Evolutionary conservation across 2,888 invertebrate species (phyloP).

Genomic region (Loripinus fragilis): DNA sequence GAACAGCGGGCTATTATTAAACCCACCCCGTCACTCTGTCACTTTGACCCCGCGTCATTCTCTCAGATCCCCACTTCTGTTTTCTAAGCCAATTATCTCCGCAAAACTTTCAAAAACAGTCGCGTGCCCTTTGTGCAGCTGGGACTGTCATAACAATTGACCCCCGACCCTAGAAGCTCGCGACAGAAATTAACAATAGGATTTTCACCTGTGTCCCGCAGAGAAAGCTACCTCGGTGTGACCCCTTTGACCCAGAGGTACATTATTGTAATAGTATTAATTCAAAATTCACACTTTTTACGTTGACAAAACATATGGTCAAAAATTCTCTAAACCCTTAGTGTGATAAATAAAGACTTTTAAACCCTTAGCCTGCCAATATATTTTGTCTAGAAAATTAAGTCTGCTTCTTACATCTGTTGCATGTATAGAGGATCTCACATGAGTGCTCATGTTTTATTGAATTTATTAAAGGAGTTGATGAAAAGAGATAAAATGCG

Average conservation of each 20-base stretch:
- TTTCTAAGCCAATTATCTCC: constrained; percentile 60
- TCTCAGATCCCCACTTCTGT: constrained; percentile 26
- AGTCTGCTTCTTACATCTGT: too few relatives aligned
- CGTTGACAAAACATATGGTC: constrained; percentile 6
- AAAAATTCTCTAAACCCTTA: background rate
- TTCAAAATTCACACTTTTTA: constrained; percentile 8
- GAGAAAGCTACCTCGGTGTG: background rate
- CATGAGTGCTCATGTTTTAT: too few relatives aligned
- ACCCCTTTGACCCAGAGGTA: constrained; percentile 6
- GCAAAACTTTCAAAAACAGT: constrained; percentile 54
- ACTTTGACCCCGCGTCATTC: constrained; percentile 1
- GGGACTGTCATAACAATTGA: constrained; percentile 57
- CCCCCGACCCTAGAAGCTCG: constrained; percentile 42
- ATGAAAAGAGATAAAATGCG: too few relatives aligned
- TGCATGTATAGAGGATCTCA: too few relatives aligned
- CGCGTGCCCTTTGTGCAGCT: constrained; percentile 60
- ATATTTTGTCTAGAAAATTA: too few relatives aligned
- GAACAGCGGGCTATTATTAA: background rate
- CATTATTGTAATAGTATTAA: background rate
- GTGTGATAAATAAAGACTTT: too few relatives aligned
- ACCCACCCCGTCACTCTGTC: constrained; percentile 6
- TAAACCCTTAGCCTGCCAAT: too few relatives aligned
- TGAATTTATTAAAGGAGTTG: too few relatives aligned
- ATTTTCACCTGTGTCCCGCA: constrained; percentile 14
- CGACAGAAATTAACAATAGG: constrained; percentile 19